Percentiles rank a stretch among this genome's conserved stretches.
These are phyloP conservation scores for Ivindomyrus marchei DNA, from an alignment of 2,113 vertebrate genomes.

Conservation along the genomic window DNA sequence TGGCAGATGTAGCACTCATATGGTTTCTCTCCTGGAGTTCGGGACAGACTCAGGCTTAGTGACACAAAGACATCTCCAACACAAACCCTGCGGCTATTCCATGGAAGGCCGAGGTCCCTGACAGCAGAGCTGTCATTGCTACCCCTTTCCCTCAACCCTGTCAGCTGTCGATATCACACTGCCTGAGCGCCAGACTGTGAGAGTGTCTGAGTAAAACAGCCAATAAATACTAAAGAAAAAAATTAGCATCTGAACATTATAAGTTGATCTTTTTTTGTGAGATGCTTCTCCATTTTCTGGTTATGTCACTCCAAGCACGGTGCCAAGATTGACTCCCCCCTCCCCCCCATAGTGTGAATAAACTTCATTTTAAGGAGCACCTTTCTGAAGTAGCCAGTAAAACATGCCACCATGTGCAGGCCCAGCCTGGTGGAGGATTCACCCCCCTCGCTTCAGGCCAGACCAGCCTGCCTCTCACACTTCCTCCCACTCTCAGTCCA, in stretches of 20 bases:
- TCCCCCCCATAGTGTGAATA: not conserved
- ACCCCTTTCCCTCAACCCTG: not conserved
- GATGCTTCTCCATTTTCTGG: not conserved
- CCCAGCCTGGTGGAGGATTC: not conserved
- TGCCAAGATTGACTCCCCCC: not conserved
- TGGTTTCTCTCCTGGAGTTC: slow-evolving; percentile 81
- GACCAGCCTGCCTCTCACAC: not conserved
- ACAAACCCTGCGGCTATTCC: not conserved
- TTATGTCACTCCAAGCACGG: not conserved
- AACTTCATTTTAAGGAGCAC: not conserved
- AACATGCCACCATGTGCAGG: not conserved
- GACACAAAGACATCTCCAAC: not conserved
- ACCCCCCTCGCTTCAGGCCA: not conserved
- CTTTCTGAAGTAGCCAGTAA: not conserved
- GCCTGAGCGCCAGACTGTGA: not conserved
- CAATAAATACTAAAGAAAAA: not conserved
- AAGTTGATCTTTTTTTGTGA: not conserved
- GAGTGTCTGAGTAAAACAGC: not conserved
- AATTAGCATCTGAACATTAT: not conserved
- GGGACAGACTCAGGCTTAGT: not conserved
- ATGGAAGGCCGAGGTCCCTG: not conserved
- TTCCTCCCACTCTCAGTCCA: not conserved
- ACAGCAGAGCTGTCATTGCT: not conserved
- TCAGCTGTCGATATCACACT: not conserved
- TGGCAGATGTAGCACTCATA: slow-evolving; percentile 99